Base-by-base conservation (phyloP, 2,888 invertebrate species). In the Mythimna albipuncta region DNA sequence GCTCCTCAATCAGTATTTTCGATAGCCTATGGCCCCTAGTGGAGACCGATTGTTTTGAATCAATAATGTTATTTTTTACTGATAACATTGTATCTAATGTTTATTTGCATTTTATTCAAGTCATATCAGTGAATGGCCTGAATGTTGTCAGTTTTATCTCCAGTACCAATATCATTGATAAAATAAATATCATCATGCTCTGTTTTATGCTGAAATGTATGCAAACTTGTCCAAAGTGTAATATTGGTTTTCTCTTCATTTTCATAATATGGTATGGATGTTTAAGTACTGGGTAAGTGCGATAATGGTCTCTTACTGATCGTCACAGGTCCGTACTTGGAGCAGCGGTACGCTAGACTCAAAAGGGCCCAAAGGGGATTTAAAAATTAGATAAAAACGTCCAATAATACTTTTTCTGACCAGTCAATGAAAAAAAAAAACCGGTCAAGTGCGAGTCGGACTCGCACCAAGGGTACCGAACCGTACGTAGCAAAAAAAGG, bases 141-240 rank as follows among this genome's bases (percentile, higher is more conserved):
- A 21, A 61, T 57, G 64, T 65, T 81, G 66, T 64, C 52, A 66
- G 54, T 54, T 47, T 68, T 82, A 82, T 82, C 82, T 71, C 44
- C 35, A 13, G 26, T 67, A 16, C 7, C 19, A 26, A 26, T 74
- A 75, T 58, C 77, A 50, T 26, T 70, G 79, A 81, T 81, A 81
- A 79, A n/a, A 62, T 26, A 26, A 50, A 11, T 81, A 19, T 71
- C 71, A 77, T 77, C 77, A 38, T 21, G 47, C 2, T 16, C n/a
- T 77, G 59, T 61, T 55, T 41, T 61, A 54, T 47, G 19, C 21
- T 54, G 70, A 77, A 32, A 32, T 54, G 13, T 67, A 38, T 59
- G 26, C 6, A 44, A 44, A 76, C 44, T 26, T 16, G 32, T 0
- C 26, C n/a, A 2, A 44, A 35, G 2, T 3, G 4, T 52, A 19